Conservation (phyloP, 2,888 invertebrate species). For the Mylabris sibirica region DNA sequence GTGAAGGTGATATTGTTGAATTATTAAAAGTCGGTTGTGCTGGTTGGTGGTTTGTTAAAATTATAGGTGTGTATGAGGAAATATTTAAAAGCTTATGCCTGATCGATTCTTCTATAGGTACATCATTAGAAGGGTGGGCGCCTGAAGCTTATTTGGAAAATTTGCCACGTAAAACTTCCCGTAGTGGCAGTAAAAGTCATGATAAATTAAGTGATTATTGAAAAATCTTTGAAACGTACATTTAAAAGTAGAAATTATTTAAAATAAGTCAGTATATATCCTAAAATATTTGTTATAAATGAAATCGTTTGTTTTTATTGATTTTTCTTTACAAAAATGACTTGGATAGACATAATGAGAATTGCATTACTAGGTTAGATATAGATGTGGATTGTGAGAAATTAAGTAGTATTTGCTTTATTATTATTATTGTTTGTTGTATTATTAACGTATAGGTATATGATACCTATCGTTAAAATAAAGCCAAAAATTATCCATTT, state of each 20-base stretch:
- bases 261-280: not conserved
- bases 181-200: slow-evolving; percentile 74
- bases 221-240: not conserved
- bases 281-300: not conserved
- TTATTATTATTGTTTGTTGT: not conserved
- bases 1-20: slow-evolving; percentile 89
- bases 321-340: not conserved
- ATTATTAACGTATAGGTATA: not conserved
- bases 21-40: slow-evolving; percentile 92
- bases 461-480: not conserved
- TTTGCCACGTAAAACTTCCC: slow-evolving; percentile 76
- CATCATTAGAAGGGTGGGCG: slow-evolving; percentile 88
- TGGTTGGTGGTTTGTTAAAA: slow-evolving; percentile 96
- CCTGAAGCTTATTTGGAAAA: slow-evolving; percentile 91
- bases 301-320: not conserved
- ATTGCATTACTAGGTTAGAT: not conserved
- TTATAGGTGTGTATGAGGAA: slow-evolving; percentile 69
- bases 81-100: no score
- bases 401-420: not conserved
- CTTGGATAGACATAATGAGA: not conserved
- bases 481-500: not conserved
- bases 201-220: slow-evolving; percentile 59
- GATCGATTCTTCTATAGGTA: slow-evolving; percentile 59
- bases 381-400: not conserved
- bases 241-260: not conserved